Evolutionary conservation across 2,113 vertebrate species (phyloP).

Genomic region (Calcarius ornatus): DNA sequence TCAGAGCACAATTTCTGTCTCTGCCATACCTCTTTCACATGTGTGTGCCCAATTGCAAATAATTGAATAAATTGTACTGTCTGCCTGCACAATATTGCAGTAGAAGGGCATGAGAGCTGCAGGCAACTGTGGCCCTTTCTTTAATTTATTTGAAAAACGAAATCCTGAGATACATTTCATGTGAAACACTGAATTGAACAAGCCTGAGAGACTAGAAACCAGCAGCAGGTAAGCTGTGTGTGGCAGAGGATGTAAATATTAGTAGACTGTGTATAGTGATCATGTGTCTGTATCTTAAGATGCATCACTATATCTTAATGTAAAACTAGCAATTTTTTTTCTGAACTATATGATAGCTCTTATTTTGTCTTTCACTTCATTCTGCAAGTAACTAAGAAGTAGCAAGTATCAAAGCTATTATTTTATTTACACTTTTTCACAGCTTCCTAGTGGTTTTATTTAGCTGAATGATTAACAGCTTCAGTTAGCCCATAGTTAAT

Average conservation of each 20-base stretch:
- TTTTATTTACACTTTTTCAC: background rate
- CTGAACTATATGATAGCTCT: background rate
- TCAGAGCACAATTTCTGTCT: background rate
- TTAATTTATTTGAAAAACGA: background rate
- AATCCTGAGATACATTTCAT: background rate
- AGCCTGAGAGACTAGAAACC: background rate
- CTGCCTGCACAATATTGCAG: background rate
- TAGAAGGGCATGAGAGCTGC: background rate
- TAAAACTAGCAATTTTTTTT: background rate
- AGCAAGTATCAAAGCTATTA: background rate
- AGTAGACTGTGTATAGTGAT: background rate
- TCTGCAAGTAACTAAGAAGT: background rate
- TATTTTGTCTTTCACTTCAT: background rate
- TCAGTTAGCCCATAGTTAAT: constrained; percentile 4
- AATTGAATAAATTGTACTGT: background rate
- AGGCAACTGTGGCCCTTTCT: fast-evolving
- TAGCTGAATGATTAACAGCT: background rate
- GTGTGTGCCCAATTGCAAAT: background rate
- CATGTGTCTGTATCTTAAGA: background rate
- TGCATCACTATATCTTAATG: background rate
- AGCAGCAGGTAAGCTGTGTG: background rate
- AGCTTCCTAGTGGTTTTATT: background rate
- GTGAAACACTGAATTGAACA: background rate
- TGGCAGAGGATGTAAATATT: background rate
- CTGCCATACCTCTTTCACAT: background rate